Base-by-base conservation (phyloP, 2,797 vertebrate genomes). In the Phylloscopus collybita region DNA sequence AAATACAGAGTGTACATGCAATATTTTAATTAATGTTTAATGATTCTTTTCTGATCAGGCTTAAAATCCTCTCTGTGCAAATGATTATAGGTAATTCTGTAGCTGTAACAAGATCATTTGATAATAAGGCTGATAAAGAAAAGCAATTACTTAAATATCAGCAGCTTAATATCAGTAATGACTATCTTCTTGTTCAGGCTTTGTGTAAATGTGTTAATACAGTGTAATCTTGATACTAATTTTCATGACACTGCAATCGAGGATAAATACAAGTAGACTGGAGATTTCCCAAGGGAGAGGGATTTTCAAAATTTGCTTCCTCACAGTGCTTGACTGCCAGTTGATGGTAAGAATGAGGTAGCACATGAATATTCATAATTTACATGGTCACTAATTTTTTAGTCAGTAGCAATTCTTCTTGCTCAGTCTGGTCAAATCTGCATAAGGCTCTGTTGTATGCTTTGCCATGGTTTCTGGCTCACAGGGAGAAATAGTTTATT, bases 11-110 rank as follows among this genome's bases (percentile, higher is more conserved):
- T n/a, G 38, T 76, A 90, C 60, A 74, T n/a, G 47, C 19, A 27
- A 30, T 94, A 84, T 90, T 93, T 94, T 84, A 95, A 97, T 93
- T 94, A 96, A 84, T 74, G 54, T 81, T 81, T 93, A 90, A 76
- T 88, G 82, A 71, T 84, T 95, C 73, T 84, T 94, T 93, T 84
- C 70, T 76, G 90, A 92, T 93, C 70, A 70, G 76, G 53, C 83
- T 88, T 90, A 80, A 95, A 96, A 94, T 94, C 67, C 93, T 79
- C 76, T 71, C 86, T 61, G 42, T 67, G 80, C 60, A 79, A 96
- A 71, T 64, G 87, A 93, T 94, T 92, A 90, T 38, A 96, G 92
- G 90, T 92, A 95, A 96, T 92, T 90, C 70, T 95, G 60, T 60
- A 92, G 93, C 74, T 92, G 76, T 90, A 88, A 90, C 90, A 94